Base-by-base conservation (phyloP, 2,113 vertebrate species). In the Chionomys nivalis region DNA sequence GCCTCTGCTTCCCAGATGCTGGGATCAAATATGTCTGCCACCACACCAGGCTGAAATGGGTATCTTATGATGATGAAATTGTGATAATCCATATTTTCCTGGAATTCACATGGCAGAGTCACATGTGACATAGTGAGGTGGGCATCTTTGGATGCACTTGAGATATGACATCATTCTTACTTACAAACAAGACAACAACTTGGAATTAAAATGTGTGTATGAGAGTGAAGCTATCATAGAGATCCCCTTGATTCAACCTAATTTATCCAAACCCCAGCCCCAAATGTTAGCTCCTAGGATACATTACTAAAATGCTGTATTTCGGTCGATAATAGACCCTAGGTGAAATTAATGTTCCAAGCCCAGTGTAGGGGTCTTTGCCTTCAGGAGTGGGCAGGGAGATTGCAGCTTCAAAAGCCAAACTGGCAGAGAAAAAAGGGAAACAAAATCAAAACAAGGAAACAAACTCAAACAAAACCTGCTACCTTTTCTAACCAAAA, bases 281-380 rank as follows among this genome's bases (percentile, higher is more conserved):
- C 52, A 66, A 94, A 85, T 78, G 81, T 94, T 42, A 93, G 14
- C n/a, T 91, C 13, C 78, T 94, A 78, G 28, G 39, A 12, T 92
- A 42, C 78, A 89, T 82, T 82, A 81, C 85, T 87, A 78, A 90
- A 90, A 77, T 75, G 11, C 44, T 58, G 81, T 21, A 33, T 24
- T 28, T 58, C 23, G 63, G 31, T 55, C 16, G 28, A 6, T 61
- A 7, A 44, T 39, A 79, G 1, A 89, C 21, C 13, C 7, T 28
- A 23, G 28, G 31, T 28, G 1, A 36, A 78, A 55, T 23, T 44
- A 44, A 55, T 42, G 14, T 63, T 24, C 5, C 33, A 73, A 49
- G 7, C n/a, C 16, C 12, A 42, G 33, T 49, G 14, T 49, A 52
- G 42, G 23, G 10, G 26, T 9, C 17, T 87, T 76, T 95, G 33